Base-by-base conservation (phyloP, 2,797 vertebrate genomes). In the Micrastur ruficollis region DNA sequence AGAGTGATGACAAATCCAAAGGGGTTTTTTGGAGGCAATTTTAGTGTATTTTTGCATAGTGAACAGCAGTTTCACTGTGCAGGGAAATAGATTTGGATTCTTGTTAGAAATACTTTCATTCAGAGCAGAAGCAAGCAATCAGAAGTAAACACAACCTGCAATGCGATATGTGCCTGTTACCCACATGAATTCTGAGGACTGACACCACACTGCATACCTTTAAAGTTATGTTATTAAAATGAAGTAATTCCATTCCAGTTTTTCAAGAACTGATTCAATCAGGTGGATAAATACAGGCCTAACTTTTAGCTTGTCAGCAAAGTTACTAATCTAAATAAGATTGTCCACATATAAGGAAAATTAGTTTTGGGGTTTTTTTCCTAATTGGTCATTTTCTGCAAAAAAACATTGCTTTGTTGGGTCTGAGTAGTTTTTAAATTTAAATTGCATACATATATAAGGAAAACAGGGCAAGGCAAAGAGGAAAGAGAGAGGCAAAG, bases 1-100 rank as follows among this genome's bases (percentile, higher is more conserved):
- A 71, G 36, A 61, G 81, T 10, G 79, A 91, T 95, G 96, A 92
- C 84, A 95, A 93, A 93, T 92, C 89, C 94, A 82, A 92, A 80
- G 42, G 55, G 11, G 2, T 5, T 73, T 83, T 80, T 50, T 67
- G 36, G 46, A 92, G 56, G 38, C 8, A 22, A 9, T 78, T 80
- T 70, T 40, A 15, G n/a, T 25, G 55, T 76, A 5, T 55, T 94
- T 93, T 78, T 93, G 38, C 58, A 11, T 11, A 46, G 73, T 10
- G 68, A 81, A 52, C 3, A 4, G 50, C 66, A 81, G n/a, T 72
- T 92, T 89, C 76, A n/a, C 55, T 52, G 66, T 44, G 42, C 31
- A 12, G 83, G 29, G 53, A 95, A 94, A 81, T 44, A 47, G 72
- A 42, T 85, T 63, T 87, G 52, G 65, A 50, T 81, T 61, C 29